phyloP scores from a whole-genome alignment of 2,797 vertebrate species.

The Crenichthys baileyi region DNA sequence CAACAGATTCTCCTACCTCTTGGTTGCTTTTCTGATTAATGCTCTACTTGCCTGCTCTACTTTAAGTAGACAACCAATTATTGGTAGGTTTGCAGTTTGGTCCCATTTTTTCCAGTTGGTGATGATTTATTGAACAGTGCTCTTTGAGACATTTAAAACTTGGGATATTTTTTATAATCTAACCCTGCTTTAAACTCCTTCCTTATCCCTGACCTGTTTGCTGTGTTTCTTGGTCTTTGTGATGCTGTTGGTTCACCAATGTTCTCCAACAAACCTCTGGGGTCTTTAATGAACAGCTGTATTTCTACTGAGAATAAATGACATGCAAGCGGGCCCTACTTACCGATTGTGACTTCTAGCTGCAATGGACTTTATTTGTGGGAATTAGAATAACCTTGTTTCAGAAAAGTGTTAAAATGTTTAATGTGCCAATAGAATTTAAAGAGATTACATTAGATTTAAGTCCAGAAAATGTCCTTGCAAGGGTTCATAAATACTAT shows the following conservation, averaged over 20 bases:
- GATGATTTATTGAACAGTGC: background rate
- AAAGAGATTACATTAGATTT: background rate
- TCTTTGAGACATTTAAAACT: background rate
- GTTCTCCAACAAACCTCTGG: background rate
- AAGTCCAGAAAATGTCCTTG: background rate
- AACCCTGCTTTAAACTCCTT: background rate
- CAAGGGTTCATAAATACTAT: constrained; percentile 10
- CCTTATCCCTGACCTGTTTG: background rate
- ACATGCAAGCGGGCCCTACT: background rate
- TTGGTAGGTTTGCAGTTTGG: background rate
- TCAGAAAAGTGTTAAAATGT: background rate
- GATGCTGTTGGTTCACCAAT: background rate
- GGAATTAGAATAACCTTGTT: background rate
- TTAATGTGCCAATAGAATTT: background rate
- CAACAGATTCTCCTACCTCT: too few relatives aligned
- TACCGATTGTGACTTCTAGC: background rate
- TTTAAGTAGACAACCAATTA: background rate
- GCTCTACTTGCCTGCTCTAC: too few relatives aligned
- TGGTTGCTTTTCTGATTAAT: too few relatives aligned
- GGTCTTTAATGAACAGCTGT: background rate
- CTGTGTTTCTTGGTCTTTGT: background rate
- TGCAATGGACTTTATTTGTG: background rate
- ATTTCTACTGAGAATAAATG: background rate
- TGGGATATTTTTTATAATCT: background rate
- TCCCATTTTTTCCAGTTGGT: background rate